These are phyloP conservation scores for Phaonia tiefii DNA, from an alignment of 2,888 invertebrate species.

Conservation along the genomic window DNA sequence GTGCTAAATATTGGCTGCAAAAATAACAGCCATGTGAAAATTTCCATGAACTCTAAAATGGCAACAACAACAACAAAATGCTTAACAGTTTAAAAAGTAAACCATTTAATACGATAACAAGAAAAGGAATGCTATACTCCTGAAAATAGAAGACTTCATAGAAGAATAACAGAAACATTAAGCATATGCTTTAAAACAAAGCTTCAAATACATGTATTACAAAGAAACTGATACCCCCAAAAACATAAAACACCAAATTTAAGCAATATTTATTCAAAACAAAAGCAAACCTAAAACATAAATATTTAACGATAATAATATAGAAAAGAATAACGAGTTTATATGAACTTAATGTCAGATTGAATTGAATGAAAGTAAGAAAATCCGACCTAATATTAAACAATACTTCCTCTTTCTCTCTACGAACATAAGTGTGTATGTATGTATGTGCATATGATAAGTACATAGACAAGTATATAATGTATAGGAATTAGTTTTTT, in stretches of 20 bases:
- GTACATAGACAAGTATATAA: constrained; percentile 22
- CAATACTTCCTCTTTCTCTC: no score
- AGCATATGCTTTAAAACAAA: constrained; percentile 37
- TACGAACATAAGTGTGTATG: background rate
- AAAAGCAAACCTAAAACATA: constrained; percentile 9
- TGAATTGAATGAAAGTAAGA: no score
- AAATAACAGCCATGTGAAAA: constrained; percentile 49
- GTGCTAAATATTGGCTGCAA: constrained; percentile 64
- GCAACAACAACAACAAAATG: no score
- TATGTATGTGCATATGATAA: background rate
- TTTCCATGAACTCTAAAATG: no score
- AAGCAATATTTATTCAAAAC: constrained; percentile 36
- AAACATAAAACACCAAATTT: constrained; percentile 33
- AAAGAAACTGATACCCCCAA: constrained; percentile 6
- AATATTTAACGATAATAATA: constrained; percentile 5
- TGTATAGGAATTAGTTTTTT: constrained; percentile 41
- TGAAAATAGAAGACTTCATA: constrained; percentile 19
- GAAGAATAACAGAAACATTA: constrained; percentile 9
- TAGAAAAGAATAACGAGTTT: no score
- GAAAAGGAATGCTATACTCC: constrained; percentile 5
- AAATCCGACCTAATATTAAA: no score
- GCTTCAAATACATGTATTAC: constrained; percentile 6
- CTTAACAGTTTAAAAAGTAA: no score
- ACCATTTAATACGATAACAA: no score
- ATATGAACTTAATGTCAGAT: no score